Evolutionary conservation across 1,140 invertebrate species (phyloP), one percentile per base, ranked within the genome.

Genomic region (Globodera ellingtonae): DNA sequence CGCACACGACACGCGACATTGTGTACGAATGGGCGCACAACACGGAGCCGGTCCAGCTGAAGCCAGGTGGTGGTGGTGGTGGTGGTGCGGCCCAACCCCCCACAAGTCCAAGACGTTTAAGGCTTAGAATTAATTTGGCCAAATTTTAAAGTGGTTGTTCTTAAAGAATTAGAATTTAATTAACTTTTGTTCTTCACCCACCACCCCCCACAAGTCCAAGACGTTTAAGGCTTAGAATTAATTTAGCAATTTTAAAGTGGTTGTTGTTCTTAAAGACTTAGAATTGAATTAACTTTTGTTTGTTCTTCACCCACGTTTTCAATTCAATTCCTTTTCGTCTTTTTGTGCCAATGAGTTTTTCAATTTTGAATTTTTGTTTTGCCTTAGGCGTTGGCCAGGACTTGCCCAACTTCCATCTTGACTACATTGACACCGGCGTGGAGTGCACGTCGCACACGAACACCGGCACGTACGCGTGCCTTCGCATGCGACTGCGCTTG

Each of bases 391-490:
- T 85, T 62, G 84, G 84, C 13, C 59, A 78, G 35, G 84, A 85
- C 72, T 72, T 85, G 65, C 84, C 84, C 35, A 87, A 85, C 71
- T 85, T 85, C 83, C 65, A 56, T 46, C 69, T 85, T 21, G 81
- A 84, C 24, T 48, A 84, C 56, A 84, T 85, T 13, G 83, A 84
- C 74, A 84, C 82, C 67, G 79, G 77, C 46, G 48, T 77, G 66
- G 84, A 86, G 66, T 85, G 84, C 52, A 83, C 84, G 15, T 86
- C 84, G 76, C 81, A 84, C 59, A 85, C 84, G 13, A 85, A 86
- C 72, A 85, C 84, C 50, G 84, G 84, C 24, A 66, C 75, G 10
- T 85, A 85, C 71, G 84, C 77, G 18, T 86, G 84, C 52, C 72
- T 85, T n/a, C 66, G 84, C 47, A 86, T 85, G 84, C 59, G 84